phyloP scores from a whole-genome alignment of 2,797 vertebrate species.

The Mallotus villosus region DNA sequence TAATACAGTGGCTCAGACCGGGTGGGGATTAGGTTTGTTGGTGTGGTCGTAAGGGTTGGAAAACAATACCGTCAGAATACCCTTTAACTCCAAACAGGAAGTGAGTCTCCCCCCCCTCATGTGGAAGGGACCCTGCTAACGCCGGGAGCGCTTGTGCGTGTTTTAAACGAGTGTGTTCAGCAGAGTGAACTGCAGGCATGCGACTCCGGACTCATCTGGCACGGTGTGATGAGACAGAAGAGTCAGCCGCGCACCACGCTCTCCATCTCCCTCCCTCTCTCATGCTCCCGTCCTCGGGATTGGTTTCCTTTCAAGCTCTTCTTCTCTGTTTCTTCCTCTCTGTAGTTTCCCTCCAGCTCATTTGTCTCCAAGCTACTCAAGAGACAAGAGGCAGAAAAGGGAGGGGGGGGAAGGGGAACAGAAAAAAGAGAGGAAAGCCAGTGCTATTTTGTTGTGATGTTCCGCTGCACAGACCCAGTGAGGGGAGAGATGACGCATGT shows the following conservation, averaged over 20 bases:
- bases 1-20: slow-evolving; percentile 44
- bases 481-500: slow-evolving; percentile 44
- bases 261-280: slow-evolving; percentile 21
- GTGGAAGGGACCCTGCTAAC: not conserved
- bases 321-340: slow-evolving; percentile 25
- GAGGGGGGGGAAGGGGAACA: too few species aligned
- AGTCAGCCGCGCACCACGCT: not conserved
- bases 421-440: slow-evolving; percentile 5
- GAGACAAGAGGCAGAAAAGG: not conserved
- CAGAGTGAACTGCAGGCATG: slow-evolving; percentile 40
- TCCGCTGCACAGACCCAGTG: slow-evolving; percentile 30
- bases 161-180: not conserved
- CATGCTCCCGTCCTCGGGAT: not conserved
- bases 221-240: slow-evolving; percentile 43
- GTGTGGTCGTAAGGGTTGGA: not conserved
- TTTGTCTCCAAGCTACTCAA: slow-evolving; percentile 39
- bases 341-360: not conserved
- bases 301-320: slow-evolving; percentile 34
- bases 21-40: slow-evolving; percentile 46
- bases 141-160: too few species aligned
- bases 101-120: not conserved
- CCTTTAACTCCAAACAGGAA: not conserved
- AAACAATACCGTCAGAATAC: not conserved
- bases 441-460: slow-evolving; percentile 34
- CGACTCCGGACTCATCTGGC: slow-evolving; percentile 37